These are phyloP conservation scores for Halictus ligatus DNA, from an alignment of 2,888 invertebrate genomes.

Conservation along the genomic window DNA sequence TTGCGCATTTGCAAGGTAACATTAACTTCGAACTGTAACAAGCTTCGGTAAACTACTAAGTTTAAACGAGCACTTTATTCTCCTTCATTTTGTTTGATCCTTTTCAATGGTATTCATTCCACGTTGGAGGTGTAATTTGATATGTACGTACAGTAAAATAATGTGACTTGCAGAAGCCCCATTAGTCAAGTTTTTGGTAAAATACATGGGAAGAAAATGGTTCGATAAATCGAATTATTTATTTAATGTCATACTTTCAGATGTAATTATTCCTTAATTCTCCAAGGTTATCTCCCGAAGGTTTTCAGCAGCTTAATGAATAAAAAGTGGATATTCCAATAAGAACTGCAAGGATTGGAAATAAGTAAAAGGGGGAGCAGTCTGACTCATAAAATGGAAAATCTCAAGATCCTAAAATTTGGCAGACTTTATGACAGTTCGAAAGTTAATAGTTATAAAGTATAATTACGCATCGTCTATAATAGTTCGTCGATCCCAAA, in stretches of 20 bases:
- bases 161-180: neutral
- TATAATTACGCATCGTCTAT: neutral
- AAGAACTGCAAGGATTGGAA: neutral
- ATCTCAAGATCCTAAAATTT: neutral
- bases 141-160: neutral
- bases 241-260: neutral
- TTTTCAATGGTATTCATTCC: neutral
- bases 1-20: neutral
- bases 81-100: neutral
- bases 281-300: too few relatives aligned
- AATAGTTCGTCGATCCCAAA: conserved; percentile 52
- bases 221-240: neutral
- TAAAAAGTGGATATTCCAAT: neutral
- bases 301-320: neutral
- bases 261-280: too few relatives aligned
- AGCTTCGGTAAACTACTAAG: neutral
- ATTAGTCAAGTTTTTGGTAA: neutral
- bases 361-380: neutral
- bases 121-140: neutral
- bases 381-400: neutral
- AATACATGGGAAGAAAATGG: neutral
- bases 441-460: neutral
- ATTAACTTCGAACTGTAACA: neutral
- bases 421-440: neutral
- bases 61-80: neutral